Evolutionary conservation across 1,140 invertebrate genomes (phyloP).

Genomic region (Melitaea cinxia): DNA sequence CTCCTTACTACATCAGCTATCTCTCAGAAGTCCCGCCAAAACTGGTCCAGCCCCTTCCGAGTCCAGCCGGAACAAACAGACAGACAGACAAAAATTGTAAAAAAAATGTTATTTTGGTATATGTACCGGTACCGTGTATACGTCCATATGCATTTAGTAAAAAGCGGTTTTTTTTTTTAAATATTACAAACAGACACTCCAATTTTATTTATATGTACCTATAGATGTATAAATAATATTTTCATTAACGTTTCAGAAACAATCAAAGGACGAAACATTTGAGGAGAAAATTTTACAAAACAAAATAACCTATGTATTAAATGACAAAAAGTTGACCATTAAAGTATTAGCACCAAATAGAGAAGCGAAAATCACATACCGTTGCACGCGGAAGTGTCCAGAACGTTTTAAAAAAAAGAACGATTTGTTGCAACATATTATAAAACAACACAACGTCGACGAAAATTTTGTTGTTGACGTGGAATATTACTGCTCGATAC

Average conservation of each 20-base stretch:
- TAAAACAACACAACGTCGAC: conserved; percentile 42
- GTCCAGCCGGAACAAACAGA: too few species aligned
- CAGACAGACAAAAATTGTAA: too few species aligned
- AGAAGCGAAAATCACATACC: conserved; percentile 44
- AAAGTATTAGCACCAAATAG: conserved; percentile 51
- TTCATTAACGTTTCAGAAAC: conserved; percentile 2
- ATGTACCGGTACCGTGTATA: too few species aligned
- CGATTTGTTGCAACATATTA: conserved; percentile 50
- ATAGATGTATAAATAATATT: too few species aligned
- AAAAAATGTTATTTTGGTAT: too few species aligned
- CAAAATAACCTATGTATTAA: conserved; percentile 31
- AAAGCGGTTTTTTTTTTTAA: too few species aligned
- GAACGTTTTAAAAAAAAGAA: conserved; percentile 51
- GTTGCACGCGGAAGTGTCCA: conserved; percentile 55
- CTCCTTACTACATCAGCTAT: too few species aligned
- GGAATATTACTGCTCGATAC: conserved; percentile 50
- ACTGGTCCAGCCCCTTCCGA: too few species aligned
- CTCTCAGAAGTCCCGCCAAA: too few species aligned
- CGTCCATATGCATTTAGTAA: too few species aligned
- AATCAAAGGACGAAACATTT: neutral
- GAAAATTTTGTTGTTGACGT: conserved; percentile 45
- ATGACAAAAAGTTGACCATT: conserved; percentile 43
- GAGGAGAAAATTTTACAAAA: conserved; percentile 21
- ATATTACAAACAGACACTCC: too few species aligned
- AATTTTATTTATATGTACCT: too few species aligned